Conservation (phyloP, 2,113 vertebrate genomes). For the Megalops atlanticus region DNA sequence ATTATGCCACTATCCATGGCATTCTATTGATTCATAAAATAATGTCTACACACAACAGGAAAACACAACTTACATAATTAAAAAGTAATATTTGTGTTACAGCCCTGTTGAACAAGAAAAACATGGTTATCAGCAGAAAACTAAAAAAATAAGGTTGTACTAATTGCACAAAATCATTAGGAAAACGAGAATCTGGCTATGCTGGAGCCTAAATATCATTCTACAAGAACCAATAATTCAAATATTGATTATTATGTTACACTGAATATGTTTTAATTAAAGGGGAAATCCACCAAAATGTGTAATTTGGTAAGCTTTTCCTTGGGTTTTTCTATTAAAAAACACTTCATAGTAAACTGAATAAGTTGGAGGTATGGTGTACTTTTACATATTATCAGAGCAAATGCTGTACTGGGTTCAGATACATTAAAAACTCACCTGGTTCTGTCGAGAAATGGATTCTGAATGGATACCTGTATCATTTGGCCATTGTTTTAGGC, state of each 20-base stretch:
- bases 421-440: not conserved
- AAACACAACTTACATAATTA: slow-evolving; percentile 32
- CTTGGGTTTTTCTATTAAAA: not conserved
- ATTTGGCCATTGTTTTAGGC: not conserved
- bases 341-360: not conserved
- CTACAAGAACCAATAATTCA: slow-evolving; percentile 55
- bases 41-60: slow-evolving; percentile 54
- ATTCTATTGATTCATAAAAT: slow-evolving; percentile 44
- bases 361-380: not conserved
- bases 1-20: slow-evolving; percentile 42
- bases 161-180: slow-evolving; percentile 44
- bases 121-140: slow-evolving; percentile 44
- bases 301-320: not conserved
- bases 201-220: slow-evolving; percentile 40
- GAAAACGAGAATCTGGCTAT: slow-evolving; percentile 49
- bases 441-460: not conserved
- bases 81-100: slow-evolving; percentile 35
- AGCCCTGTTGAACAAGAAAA: slow-evolving; percentile 52
- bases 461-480: not conserved
- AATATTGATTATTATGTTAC: slow-evolving; percentile 35
- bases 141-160: slow-evolving; percentile 36
- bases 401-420: not conserved
- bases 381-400: not conserved
- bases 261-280: slow-evolving; percentile 22
- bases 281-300: not conserved